phyloP scores from a whole-genome alignment of 2,888 invertebrate genomes.

The Portevinia maculata region DNA sequence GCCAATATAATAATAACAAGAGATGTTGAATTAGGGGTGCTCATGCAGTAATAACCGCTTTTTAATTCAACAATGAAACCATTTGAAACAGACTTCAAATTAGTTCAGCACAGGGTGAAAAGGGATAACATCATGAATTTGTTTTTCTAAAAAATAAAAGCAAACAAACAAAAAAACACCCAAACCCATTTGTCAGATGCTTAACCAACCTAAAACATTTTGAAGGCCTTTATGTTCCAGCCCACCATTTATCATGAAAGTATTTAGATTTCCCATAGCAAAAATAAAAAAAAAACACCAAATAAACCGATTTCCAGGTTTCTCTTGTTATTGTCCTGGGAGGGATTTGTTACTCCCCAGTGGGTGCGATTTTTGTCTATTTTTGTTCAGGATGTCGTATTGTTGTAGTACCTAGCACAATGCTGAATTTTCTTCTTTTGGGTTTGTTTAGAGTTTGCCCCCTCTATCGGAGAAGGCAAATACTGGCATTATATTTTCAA shows the following conservation, averaged over 20 bases:
- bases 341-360: too few relatives aligned
- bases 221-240: slow-evolving; percentile 30
- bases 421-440: too few relatives aligned
- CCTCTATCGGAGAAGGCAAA: too few relatives aligned
- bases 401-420: too few relatives aligned
- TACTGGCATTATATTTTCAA: too few relatives aligned
- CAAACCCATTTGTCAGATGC: slow-evolving; percentile 52
- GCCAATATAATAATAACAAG: neutral
- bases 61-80: slow-evolving; percentile 46
- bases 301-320: too few relatives aligned
- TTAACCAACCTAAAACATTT: slow-evolving; percentile 53
- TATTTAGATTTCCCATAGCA: slow-evolving; percentile 13
- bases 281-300: neutral
- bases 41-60: slow-evolving; percentile 14
- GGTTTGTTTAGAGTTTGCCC: too few relatives aligned
- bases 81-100: slow-evolving; percentile 29
- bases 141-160: neutral
- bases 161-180: slow-evolving; percentile 3
- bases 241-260: slow-evolving; percentile 42
- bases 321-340: too few relatives aligned
- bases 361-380: too few relatives aligned
- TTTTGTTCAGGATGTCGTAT: too few relatives aligned
- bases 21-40: slow-evolving; percentile 25
- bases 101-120: slow-evolving; percentile 35
- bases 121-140: slow-evolving; percentile 43